Percentiles rank a stretch among this genome's conserved stretches.
These are phyloP conservation scores for Scylla paramamosain DNA, from an alignment of 1,140 invertebrate genomes.

Conservation along the genomic window DNA sequence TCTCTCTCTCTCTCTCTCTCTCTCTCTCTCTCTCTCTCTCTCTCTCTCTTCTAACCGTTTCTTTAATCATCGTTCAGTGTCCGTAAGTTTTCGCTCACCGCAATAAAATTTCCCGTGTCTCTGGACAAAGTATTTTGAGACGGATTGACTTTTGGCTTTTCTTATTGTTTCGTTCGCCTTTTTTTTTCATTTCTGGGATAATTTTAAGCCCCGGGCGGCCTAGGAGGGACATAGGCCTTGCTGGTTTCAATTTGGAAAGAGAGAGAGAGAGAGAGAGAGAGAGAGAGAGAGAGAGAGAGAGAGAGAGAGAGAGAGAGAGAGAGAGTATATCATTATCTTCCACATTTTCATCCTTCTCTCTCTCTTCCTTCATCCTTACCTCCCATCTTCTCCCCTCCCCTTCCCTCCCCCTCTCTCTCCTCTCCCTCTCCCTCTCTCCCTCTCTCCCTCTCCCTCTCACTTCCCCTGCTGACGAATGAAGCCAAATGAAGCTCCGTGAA, in stretches of 20 bases:
- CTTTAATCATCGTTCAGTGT: not conserved
- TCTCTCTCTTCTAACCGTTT: not conserved
- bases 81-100: not conserved
- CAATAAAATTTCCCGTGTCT: not conserved
- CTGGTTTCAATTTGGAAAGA: too few relatives aligned
- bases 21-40: constrained; percentile 33
- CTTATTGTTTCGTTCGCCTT: too few relatives aligned
- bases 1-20: constrained; percentile 33
- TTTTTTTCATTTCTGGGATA: too few relatives aligned
- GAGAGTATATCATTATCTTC: not conserved
- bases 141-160: too few relatives aligned
- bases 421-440: not conserved
- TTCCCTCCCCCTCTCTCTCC: not conserved
- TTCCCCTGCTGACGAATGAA: not conserved
- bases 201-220: too few relatives aligned
- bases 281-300: too few relatives aligned
- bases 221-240: too few relatives aligned
- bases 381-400: not conserved
- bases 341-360: not conserved
- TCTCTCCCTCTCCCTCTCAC: not conserved
- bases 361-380: not conserved
- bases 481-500: too few relatives aligned
- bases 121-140: not conserved
- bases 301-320: not conserved
- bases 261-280: too few relatives aligned